Percentiles rank a stretch among this genome's conserved stretches.
These are phyloP conservation scores for Labrus mixtus DNA, from an alignment of 2,113 vertebrate species.

Conservation along the genomic window DNA sequence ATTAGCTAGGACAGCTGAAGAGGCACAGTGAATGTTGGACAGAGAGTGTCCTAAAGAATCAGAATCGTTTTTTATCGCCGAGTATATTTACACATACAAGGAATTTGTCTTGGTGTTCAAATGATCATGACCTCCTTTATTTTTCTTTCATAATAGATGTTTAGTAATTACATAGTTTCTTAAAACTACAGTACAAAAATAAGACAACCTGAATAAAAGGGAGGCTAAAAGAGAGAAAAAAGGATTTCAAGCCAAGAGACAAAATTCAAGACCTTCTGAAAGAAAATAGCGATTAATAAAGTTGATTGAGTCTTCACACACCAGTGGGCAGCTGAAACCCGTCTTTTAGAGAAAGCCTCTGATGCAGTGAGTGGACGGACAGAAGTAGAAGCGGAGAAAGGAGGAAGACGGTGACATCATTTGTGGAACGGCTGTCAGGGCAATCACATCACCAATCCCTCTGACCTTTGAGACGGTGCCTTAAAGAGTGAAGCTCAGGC, in stretches of 20 bases:
- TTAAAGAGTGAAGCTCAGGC: constrained; percentile 44
- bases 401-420: constrained; percentile 23
- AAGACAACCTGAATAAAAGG: not conserved
- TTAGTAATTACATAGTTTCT: not conserved
- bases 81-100: no score
- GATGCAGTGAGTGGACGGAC: constrained; percentile 15
- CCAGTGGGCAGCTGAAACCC: constrained; percentile 5
- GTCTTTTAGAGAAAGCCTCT: not conserved
- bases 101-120: no score
- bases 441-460: constrained; percentile 66
- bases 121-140: not conserved
- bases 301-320: constrained; percentile 51
- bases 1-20: no score
- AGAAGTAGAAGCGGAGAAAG: not conserved
- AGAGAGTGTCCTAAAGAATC: not conserved
- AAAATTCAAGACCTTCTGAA: constrained; percentile 1
- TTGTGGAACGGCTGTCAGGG: constrained; percentile 56
- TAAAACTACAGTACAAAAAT: not conserved
- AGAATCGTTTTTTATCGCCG: no score
- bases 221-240: not conserved
- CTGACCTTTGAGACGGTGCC: constrained; percentile 67
- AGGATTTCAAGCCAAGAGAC: not conserved
- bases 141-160: not conserved
- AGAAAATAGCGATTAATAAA: constrained; percentile 26
- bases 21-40: no score